Base-by-base conservation (phyloP, 2,888 invertebrate species). In the Dynastes hyllus region DNA sequence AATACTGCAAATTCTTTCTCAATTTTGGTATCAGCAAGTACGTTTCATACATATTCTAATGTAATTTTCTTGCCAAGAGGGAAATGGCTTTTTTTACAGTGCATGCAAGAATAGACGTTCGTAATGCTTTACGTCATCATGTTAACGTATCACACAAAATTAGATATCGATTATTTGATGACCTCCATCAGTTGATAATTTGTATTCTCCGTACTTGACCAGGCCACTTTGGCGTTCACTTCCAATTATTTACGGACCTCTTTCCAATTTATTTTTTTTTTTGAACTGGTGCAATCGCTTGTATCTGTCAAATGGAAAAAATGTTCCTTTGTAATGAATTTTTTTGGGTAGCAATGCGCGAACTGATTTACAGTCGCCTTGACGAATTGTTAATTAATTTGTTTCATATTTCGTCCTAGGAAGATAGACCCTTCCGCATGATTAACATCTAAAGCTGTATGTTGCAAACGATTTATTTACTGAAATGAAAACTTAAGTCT, bases 141-240 rank as follows among this genome's bases (percentile, higher is more conserved):
- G 63, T 63, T 63, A 63, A 63, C 50, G 67, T 67, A 50, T 67
- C 67, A 50, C 22, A 67, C 27, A 73, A 73, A 58, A 73, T 73
- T 73, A 73, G 73, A 73, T 73, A 73, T 73, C 58, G 73, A 73
- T 73, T 58, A 40, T 73, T 58, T 58, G 58, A 73, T 58, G 73
- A 73, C 73, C 73, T 58, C 73, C 58, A 58, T 71, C 22, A 55
- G 55, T 55, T 71, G 55, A 37, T 11, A 71, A 58, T 73, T 58
- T 73, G 58, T 58, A 45, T 73, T 58, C 40, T 1, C 55, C 16
- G 16, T n/a, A 50, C 67, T 58, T 58, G 73, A 73, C 73, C 73
- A 32, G 58, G 11, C 37, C 73, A 2, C 63, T 32, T 63, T 29
- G 13, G 27, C 63, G 63, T 63, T 63, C 45, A 11, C 11, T 32